phyloP scores from a whole-genome alignment of 2,888 invertebrate species.

The Mamestra brassicae region DNA sequence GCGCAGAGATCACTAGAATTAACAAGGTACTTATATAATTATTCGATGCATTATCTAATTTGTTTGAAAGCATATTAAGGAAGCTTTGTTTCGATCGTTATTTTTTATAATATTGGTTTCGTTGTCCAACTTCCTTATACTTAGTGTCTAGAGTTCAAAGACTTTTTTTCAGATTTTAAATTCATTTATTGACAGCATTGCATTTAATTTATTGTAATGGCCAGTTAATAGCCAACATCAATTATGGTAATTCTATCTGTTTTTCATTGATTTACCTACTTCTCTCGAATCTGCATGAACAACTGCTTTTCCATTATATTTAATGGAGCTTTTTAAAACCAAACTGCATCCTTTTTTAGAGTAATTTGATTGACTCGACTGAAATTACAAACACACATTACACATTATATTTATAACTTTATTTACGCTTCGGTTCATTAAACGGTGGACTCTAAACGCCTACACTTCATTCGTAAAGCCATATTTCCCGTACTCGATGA shows the following conservation, averaged over 20 bases:
- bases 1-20: not conserved
- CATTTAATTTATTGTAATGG: not conserved
- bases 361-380: not conserved
- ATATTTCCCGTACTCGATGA: not conserved
- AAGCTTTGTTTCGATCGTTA: constrained; percentile 14
- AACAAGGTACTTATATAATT: constrained; percentile 9
- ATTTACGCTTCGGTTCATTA: not conserved
- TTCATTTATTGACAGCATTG: constrained; percentile 11
- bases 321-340: not conserved
- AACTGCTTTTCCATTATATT: not conserved
- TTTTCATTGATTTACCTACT: not conserved
- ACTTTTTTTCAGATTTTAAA: not conserved
- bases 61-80: constrained; percentile 1
- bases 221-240: not conserved
- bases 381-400: not conserved
- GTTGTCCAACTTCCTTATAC: constrained; percentile 17
- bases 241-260: not conserved
- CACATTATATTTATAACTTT: not conserved
- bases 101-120: constrained; percentile 7
- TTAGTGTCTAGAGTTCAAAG: not conserved
- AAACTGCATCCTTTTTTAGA: not conserved
- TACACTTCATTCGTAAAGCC: not conserved
- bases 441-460: not conserved
- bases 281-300: not conserved
- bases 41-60: constrained; percentile 17